Evolutionary conservation across 2,888 invertebrate species (phyloP).

Genomic region (Ceraclea dissimilis): DNA sequence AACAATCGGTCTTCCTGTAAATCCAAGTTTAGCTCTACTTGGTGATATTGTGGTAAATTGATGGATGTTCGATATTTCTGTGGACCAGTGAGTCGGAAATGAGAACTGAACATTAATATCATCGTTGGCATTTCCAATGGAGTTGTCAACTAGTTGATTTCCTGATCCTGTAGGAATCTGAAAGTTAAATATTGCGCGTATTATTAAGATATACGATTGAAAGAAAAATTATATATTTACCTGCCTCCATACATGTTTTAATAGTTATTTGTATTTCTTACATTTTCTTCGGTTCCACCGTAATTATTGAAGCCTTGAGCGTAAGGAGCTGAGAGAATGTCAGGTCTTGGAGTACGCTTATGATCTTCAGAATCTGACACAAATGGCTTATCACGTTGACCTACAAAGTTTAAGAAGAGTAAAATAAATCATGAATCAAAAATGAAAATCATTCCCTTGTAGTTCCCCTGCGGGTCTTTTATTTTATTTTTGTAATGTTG

Average conservation of each 20-base stretch:
- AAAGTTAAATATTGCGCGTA: slow-evolving; percentile 39
- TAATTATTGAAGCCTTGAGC: slow-evolving; percentile 25
- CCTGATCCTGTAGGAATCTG: slow-evolving; percentile 37
- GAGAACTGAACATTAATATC: slow-evolving; percentile 42
- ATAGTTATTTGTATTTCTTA: no score
- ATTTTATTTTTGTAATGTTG: no score
- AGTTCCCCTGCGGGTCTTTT: no score
- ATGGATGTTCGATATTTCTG: slow-evolving; percentile 31
- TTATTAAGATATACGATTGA: neutral
- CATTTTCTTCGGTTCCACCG: slow-evolving; percentile 16
- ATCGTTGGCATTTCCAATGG: slow-evolving; percentile 37
- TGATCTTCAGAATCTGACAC: slow-evolving; percentile 58
- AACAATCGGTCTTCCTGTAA: slow-evolving; percentile 31
- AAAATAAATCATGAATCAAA: no score
- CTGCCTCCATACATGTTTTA: no score
- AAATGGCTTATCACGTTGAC: slow-evolving; percentile 63
- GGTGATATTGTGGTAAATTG: slow-evolving; percentile 18
- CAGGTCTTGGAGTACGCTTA: slow-evolving; percentile 60
- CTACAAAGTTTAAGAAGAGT: slow-evolving; percentile 33
- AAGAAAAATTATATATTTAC: neutral
- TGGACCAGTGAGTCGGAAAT: slow-evolving; percentile 51
- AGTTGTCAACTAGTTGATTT: slow-evolving; percentile 41
- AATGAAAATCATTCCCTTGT: no score
- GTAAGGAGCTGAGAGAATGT: slow-evolving; percentile 52
- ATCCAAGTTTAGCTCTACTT: slow-evolving; percentile 5